Conservation (phyloP, 2,797 vertebrate genomes). For the Acridotheres tristis region DNA sequence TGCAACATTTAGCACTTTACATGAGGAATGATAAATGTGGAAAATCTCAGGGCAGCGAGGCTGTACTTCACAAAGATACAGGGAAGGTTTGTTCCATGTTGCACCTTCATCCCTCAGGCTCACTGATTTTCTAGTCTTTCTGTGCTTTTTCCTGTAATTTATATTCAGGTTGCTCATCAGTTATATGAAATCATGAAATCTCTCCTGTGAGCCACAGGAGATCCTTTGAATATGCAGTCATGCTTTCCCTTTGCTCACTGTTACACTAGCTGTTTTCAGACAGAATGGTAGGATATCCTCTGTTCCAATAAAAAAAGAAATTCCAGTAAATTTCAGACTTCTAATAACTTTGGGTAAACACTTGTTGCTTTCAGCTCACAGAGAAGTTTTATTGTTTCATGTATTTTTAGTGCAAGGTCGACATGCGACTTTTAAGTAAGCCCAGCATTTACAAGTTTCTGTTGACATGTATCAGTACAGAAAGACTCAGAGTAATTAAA, state of each 20-base stretch:
- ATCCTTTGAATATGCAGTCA: constrained; percentile 30
- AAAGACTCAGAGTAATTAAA: not conserved
- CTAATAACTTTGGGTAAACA: constrained; percentile 18
- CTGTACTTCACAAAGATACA: not conserved
- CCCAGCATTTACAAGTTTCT: not conserved
- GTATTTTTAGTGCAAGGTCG: not conserved
- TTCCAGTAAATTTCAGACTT: constrained; percentile 36
- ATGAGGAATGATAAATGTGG: constrained; percentile 8
- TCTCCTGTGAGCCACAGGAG: not conserved
- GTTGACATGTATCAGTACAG: not conserved
- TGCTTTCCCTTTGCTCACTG: constrained; percentile 12
- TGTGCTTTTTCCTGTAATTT: not conserved
- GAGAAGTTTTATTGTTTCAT: not conserved
- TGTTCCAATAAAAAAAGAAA: not conserved
- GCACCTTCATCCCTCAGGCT: not conserved
- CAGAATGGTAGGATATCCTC: not conserved
- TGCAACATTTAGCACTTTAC: constrained; percentile 1
- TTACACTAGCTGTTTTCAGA: constrained; percentile 35
- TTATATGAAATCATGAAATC: not conserved
- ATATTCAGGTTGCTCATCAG: constrained; percentile 33
- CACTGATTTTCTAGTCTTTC: not conserved
- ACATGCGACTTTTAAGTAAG: not conserved
- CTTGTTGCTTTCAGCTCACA: constrained; percentile 23
- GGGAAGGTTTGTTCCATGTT: not conserved
- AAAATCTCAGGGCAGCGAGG: not conserved